These are phyloP conservation scores for Accipiter cooperii DNA, from an alignment of 2,113 vertebrate genomes.

Conservation along the genomic window DNA sequence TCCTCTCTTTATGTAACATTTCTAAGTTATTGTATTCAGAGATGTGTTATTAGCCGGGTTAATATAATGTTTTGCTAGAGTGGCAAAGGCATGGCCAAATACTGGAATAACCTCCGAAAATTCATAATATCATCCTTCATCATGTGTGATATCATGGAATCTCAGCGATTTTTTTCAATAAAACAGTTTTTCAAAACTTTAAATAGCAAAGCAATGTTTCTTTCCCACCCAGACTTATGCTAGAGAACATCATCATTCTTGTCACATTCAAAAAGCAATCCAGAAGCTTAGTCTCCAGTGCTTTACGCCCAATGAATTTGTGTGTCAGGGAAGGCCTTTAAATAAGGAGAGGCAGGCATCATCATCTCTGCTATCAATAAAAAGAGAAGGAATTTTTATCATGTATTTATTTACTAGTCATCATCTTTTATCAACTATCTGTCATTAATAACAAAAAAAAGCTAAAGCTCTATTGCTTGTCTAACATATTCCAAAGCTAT, in stretches of 20 bases:
- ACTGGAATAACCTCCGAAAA: background rate
- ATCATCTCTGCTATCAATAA: background rate
- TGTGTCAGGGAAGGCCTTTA: background rate
- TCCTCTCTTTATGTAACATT: background rate
- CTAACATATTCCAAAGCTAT: background rate
- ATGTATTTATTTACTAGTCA: background rate
- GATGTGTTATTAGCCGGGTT: background rate
- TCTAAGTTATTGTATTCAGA: background rate
- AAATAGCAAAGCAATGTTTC: background rate
- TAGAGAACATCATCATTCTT: background rate
- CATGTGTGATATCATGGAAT: background rate
- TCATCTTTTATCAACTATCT: background rate
- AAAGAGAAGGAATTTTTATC: background rate
- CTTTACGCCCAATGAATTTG: background rate
- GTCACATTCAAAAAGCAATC: background rate
- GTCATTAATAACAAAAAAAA: background rate
- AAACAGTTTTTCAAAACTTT: background rate
- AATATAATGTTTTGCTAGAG: background rate
- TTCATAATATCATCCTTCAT: background rate
- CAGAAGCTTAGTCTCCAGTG: background rate
- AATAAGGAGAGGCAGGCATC: background rate
- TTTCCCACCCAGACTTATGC: rapidly evolving
- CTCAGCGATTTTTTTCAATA: background rate
- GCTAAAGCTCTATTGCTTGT: background rate
- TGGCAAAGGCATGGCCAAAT: background rate